These are phyloP conservation scores for Gracilinanus agilis DNA, from an alignment of 2,113 vertebrate genomes.

Conservation along the genomic window DNA sequence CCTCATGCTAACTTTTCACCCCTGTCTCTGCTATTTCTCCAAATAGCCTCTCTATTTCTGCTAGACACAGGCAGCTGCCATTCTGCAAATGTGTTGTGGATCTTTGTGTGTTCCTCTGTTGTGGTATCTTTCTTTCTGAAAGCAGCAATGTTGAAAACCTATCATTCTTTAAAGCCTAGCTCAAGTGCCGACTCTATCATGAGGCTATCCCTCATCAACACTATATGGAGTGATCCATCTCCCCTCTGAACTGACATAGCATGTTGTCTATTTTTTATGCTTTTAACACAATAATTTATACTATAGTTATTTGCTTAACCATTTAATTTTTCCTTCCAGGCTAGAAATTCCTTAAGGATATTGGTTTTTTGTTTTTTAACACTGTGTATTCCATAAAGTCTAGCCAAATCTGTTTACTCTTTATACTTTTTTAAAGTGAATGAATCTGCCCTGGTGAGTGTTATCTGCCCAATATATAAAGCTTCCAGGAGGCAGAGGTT, in stretches of 20 bases:
- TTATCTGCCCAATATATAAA: neutral
- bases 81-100: neutral
- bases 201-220: neutral
- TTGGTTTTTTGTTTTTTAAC: neutral
- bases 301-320: neutral
- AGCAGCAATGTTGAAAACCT: neutral
- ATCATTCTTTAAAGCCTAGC: neutral
- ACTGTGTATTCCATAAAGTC: neutral
- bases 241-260: neutral
- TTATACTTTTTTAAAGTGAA: neutral
- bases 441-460: neutral
- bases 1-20: neutral
- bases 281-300: neutral
- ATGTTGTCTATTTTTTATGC: neutral
- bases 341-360: neutral
- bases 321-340: neutral
- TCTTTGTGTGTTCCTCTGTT: neutral
- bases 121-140: neutral
- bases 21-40: neutral
- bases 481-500: neutral
- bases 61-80: neutral
- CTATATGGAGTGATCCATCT: neutral
- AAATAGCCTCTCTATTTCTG: neutral
- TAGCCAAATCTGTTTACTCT: neutral
- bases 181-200: neutral